Base-by-base conservation (phyloP, 2,888 invertebrate genomes). In the Catocala nupta region DNA sequence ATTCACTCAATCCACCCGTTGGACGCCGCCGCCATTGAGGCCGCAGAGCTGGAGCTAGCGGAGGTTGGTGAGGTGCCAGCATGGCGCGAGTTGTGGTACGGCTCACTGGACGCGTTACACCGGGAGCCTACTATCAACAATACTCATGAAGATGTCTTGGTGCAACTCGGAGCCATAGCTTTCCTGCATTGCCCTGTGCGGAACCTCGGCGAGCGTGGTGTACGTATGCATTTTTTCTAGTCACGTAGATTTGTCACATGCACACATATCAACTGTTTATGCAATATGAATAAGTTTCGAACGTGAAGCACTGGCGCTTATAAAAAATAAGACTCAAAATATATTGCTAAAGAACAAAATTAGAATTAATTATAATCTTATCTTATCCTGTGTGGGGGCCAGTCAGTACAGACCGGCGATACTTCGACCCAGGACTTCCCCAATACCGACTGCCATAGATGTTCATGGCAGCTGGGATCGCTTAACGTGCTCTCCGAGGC, bases 101-200 rank as follows among this genome's bases (percentile, higher is more conserved):
- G 90, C 65, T 89, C 91, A 75, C 85, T 93, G 82, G 91, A 90
- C 73, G 90, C 89, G 68, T 84, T 90, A 77, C 89, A 86, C 71
- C 89, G 92, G 73, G 90, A 91, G 84, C 93, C 94, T 59, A 73
- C 81, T 73, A 96, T 97, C 89, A 97, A 97, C 94, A 96, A 96
- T 90, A 97, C 97, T 63, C 95, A 96, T 71, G 96, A 96, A 77
- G 97, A 97, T 87, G 95, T 97, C 73, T 96, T 97, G 53, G 97
- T 96, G 75, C 97, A 97, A 90, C 95, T 97, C 65, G 97, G 97
- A 54, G 96, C 96, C 60, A 96, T 96, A 49, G 97, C 97, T 71
- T 97, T 96, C 92, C 95, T 97, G 80, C 97, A 97, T 89, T 97
- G 97, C 90, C 96, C 96, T 83, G 97, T 97, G 82, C 95, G 96